These are phyloP conservation scores for Callionymus lyra DNA, from an alignment of 2,113 vertebrate species.

Conservation along the genomic window DNA sequence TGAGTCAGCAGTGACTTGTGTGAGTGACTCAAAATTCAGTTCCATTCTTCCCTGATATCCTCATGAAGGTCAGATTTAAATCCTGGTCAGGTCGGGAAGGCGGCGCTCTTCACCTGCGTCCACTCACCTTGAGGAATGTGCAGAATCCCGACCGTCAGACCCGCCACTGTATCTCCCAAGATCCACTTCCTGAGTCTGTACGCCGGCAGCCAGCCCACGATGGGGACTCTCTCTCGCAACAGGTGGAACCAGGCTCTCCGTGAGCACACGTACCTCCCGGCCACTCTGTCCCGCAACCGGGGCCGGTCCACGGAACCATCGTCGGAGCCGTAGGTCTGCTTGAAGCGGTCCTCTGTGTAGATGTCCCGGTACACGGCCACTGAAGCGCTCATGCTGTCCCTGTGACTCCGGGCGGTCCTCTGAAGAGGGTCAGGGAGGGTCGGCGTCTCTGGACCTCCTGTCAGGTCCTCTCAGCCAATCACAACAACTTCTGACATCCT, in stretches of 20 bases:
- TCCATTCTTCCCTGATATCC: too few relatives aligned
- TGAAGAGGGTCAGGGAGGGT: too few relatives aligned
- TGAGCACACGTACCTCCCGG: conserved; percentile 65
- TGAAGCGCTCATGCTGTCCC: conserved; percentile 65
- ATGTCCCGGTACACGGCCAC: conserved; percentile 73
- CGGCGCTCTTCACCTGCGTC: neutral
- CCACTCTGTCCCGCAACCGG: conserved; percentile 46
- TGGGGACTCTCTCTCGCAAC: conserved; percentile 70
- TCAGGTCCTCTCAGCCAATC: too few relatives aligned
- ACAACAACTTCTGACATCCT: too few relatives aligned
- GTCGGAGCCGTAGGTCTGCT: conserved; percentile 65
- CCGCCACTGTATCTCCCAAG: conserved; percentile 76
- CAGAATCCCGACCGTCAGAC: conserved; percentile 81
- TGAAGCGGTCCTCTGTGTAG: conserved; percentile 76
- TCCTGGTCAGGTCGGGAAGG: too few relatives aligned
- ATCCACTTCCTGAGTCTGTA: conserved; percentile 80
- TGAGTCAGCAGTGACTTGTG: too few relatives aligned
- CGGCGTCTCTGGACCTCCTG: too few relatives aligned
- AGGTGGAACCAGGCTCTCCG: conserved; percentile 58
- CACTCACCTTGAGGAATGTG: conserved; percentile 84
- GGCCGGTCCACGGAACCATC: conserved; percentile 24
- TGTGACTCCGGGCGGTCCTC: neutral
- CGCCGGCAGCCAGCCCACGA: conserved; percentile 74
- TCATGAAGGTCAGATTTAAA: too few relatives aligned
- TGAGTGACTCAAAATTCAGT: too few relatives aligned